These are phyloP conservation scores for Tinamus major DNA, from an alignment of 2,797 vertebrate species.

Conservation along the genomic window DNA sequence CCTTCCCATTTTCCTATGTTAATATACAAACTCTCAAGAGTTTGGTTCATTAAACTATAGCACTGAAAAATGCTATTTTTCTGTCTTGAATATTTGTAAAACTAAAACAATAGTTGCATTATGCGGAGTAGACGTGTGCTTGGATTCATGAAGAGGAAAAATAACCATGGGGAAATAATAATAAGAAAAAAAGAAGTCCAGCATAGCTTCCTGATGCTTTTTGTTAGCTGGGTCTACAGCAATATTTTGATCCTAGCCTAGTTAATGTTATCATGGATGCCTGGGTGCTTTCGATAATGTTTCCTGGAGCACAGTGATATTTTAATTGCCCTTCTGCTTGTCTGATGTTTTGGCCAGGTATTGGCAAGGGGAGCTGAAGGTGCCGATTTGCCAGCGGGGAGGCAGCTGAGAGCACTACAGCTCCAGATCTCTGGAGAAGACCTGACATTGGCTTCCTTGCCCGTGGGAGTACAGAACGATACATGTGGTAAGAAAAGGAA, in stretches of 20 bases:
- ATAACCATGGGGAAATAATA: background rate
- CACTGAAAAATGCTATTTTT: background rate
- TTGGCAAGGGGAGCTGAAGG: conserved; percentile 6
- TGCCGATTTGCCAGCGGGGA: conserved; percentile 14
- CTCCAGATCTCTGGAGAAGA: background rate
- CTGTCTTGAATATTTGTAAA: background rate
- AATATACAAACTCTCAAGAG: background rate
- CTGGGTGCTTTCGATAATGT: background rate
- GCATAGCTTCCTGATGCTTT: background rate
- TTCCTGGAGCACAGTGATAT: conserved; percentile 31
- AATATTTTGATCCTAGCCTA: background rate
- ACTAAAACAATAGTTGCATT: background rate
- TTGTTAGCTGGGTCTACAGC: background rate
- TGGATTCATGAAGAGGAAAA: background rate
- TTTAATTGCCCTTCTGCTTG: conserved; percentile 42
- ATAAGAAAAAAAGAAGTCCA: background rate
- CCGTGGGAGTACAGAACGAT: background rate
- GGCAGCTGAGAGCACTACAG: background rate
- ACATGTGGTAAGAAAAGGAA: background rate
- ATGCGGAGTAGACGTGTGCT: background rate
- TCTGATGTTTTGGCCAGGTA: conserved; percentile 34
- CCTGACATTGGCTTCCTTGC: conserved; percentile 14
- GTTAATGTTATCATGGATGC: conserved; percentile 4
- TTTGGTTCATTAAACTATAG: background rate
- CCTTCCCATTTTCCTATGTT: background rate